Evolutionary conservation across 2,888 invertebrate genomes (phyloP), one percentile per base, ranked within the genome.

Genomic region (Chalcis sispes): DNA sequence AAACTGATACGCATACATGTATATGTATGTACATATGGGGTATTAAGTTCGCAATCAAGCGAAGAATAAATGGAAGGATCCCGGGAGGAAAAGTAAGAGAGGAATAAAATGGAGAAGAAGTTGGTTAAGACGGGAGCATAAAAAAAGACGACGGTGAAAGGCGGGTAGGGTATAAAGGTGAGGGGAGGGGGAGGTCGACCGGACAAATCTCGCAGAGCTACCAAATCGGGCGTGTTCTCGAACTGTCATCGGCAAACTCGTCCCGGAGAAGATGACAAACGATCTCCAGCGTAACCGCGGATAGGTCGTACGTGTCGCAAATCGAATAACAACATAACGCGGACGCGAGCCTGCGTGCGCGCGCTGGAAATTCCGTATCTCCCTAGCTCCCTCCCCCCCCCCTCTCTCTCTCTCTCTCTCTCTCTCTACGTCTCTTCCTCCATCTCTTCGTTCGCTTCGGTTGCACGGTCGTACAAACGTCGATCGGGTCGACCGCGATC

Each of bases 201-300:
- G n/a, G n/a, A n/a, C n/a, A n/a, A n/a, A n/a, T 13, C 20, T 18
- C 29, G 20, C 5, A 10, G 32, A 1, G 18, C 13, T 25, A 23
- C 40, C 52, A 64, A 72, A 72, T 75, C 61, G 70, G 56, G 69
- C 66, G 73, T 66, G 70, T 70, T 75, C 72, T 64, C 58, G 29
- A 66, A 32, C 78, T 78, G 73, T 73, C 76, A 73, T 70, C 70
- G 72, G 62, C 73, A 78, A 77, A 67, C 77, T 66, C 70, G 72
- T 61, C 75, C 32, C 32, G 56, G 61, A 69, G 72, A 75, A 59
- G 69, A 78, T 62, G 77, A 79, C 77, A 78, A 79, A 81, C 74
- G 79, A 78, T 72, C 73, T 50, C 20, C 64, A 66, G 69, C 65
- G 74, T 67, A 70, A 75, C 72, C 71, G 69, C 65, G 75, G 40